phyloP scores from a whole-genome alignment of 2,888 invertebrate species.

The Dendrolimus pini region DNA sequence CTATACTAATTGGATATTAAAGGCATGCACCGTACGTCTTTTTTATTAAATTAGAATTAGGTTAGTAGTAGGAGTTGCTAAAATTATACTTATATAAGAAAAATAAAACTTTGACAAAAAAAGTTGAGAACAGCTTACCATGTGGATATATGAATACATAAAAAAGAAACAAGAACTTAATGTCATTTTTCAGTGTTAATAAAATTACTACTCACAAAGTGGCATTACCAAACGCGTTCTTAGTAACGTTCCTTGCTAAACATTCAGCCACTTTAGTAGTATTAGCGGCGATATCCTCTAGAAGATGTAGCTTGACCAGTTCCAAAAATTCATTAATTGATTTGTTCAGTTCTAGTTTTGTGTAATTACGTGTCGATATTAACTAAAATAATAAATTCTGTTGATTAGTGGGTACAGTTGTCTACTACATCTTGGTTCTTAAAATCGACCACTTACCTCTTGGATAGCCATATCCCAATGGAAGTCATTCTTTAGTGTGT shows the following conservation, averaged over 20 bases:
- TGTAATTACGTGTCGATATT: conserved; percentile 65
- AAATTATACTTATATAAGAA: no score
- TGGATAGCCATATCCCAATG: conserved; percentile 76
- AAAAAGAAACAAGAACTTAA: no score
- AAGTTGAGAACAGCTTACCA: no score
- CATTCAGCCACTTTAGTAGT: conserved; percentile 46
- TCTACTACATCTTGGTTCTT: background rate
- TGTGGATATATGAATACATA: no score
- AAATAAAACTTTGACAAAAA: no score
- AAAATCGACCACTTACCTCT: conserved; percentile 44
- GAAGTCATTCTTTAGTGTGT: conserved; percentile 60
- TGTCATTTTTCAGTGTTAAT: background rate
- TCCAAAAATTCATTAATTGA: conserved; percentile 55
- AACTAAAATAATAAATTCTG: conserved; percentile 31
- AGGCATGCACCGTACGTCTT: no score
- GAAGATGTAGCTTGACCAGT: conserved; percentile 44
- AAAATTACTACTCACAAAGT: conserved; percentile 45
- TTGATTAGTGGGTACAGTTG: background rate
- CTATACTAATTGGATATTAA: no score
- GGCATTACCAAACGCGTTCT: conserved; percentile 47
- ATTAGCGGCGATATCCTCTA: conserved; percentile 44
- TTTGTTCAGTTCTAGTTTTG: conserved; percentile 64
- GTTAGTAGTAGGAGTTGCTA: no score
- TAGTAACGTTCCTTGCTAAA: conserved; percentile 39
- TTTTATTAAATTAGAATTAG: no score